These are phyloP conservation scores for Perca flavescens DNA, from an alignment of 2,113 vertebrate genomes.

Conservation along the genomic window DNA sequence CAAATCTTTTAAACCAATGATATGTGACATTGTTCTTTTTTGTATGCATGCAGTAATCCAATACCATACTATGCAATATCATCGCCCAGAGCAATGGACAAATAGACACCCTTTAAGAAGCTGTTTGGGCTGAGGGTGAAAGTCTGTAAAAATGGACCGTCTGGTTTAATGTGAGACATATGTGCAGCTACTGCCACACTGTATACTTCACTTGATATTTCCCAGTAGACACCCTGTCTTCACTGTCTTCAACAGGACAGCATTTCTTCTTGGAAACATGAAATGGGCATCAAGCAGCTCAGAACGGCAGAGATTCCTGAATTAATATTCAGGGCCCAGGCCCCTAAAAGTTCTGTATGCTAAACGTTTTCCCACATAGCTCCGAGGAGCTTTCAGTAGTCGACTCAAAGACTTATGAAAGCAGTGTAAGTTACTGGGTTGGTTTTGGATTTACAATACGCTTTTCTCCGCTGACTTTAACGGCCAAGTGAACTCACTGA, in stretches of 20 bases:
- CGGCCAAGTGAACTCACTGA: background rate
- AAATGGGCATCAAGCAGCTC: constrained; percentile 39
- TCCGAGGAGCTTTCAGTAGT: constrained; percentile 14
- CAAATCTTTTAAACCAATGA: background rate
- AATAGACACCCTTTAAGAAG: background rate
- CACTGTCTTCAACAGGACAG: constrained; percentile 10
- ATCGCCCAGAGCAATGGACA: background rate
- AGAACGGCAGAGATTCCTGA: background rate
- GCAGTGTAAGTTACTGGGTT: background rate
- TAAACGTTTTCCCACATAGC: constrained; percentile 46
- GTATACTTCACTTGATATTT: constrained; percentile 10
- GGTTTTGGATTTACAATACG: background rate
- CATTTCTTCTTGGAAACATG: constrained; percentile 8
- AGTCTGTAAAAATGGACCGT: background rate
- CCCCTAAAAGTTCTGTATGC: constrained; percentile 50
- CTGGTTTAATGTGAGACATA: constrained; percentile 14
- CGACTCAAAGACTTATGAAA: constrained; percentile 12
- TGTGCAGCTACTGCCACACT: background rate
- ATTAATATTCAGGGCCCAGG: constrained; percentile 48
- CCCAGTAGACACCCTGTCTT: constrained; percentile 15
- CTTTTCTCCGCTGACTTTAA: background rate
- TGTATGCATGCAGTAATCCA: too few relatives aligned
- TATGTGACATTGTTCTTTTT: background rate
- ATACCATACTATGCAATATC: background rate
- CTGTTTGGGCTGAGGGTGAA: background rate